A percentile compares a stretch with the other conserved stretches of the same genome.
phyloP scores from a whole-genome alignment of 2,113 vertebrate species.

The Butorides virescens region DNA sequence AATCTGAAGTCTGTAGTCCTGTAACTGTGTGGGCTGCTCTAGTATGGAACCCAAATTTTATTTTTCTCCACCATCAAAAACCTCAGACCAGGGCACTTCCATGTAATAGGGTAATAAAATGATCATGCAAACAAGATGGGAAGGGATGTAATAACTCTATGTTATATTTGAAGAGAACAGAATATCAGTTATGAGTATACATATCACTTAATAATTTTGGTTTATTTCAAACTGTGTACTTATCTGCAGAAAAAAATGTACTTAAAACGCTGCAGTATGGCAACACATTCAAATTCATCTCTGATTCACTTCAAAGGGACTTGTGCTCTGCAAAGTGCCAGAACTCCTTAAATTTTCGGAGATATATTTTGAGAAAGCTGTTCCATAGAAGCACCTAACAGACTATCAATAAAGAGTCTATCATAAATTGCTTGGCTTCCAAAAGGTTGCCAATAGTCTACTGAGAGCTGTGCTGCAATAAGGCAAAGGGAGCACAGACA shows the following conservation, averaged over 20 bases:
- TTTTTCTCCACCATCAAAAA: not conserved
- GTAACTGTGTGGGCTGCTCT: not conserved
- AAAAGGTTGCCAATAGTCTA: not conserved
- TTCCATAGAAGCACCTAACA: rapidly evolving
- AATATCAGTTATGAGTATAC: not conserved
- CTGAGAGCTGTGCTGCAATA: not conserved
- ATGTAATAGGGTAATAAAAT: not conserved
- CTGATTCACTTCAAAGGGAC: not conserved
- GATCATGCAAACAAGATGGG: not conserved
- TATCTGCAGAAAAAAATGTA: not conserved
- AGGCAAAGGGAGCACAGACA: not conserved
- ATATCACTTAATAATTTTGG: not conserved
- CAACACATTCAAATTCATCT: not conserved
- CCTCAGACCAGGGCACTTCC: not conserved
- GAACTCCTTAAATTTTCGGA: not conserved
- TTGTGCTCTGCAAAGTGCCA: not conserved
- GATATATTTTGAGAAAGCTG: not conserved
- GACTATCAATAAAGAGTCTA: not conserved
- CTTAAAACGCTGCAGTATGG: not conserved
- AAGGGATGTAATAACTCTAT: not conserved
- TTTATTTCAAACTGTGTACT: not conserved
- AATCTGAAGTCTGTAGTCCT: not conserved
- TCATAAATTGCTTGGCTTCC: not conserved
- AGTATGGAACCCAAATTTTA: not conserved
- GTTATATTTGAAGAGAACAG: not conserved